These are phyloP conservation scores for Osmerus eperlanus DNA, from an alignment of 2,113 vertebrate species.

Conservation along the genomic window DNA sequence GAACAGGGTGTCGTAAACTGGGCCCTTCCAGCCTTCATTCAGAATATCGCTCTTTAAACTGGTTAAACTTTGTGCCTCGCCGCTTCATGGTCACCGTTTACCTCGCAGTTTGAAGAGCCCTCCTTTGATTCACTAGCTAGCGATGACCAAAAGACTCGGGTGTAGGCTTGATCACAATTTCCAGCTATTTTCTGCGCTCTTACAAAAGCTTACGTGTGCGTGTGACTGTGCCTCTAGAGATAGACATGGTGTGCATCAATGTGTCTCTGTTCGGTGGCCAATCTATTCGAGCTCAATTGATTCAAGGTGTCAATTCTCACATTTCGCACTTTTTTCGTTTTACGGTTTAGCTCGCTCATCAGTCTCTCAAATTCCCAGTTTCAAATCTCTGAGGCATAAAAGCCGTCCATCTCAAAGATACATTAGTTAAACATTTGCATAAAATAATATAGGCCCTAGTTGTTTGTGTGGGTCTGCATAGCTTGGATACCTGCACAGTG, in stretches of 20 bases:
- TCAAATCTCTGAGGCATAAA: background rate
- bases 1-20: background rate
- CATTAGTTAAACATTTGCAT: too few species aligned
- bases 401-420: background rate
- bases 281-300: constrained; percentile 28
- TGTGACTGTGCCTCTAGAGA: constrained; percentile 1
- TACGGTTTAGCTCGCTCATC: constrained; percentile 3
- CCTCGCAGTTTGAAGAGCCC: constrained; percentile 38
- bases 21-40: constrained; percentile 25
- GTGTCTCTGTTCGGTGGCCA: constrained; percentile 48
- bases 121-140: constrained; percentile 28
- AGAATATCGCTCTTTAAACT: constrained; percentile 20
- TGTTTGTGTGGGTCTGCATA: too few species aligned
- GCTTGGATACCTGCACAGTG: too few species aligned
- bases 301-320: constrained; percentile 32
- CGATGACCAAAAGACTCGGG: constrained; percentile 18
- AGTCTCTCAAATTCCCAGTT: background rate
- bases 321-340: background rate
- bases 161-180: background rate
- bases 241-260: constrained; percentile 16
- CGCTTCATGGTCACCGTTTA: constrained; percentile 42
- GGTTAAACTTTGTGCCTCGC: constrained; percentile 43
- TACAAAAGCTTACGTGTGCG: background rate
- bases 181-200: background rate
- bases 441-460: too few species aligned